Evolutionary conservation across 1,140 invertebrate species (phyloP), one percentile per base, ranked within the genome.

Genomic region (Drosophila murphyi): DNA sequence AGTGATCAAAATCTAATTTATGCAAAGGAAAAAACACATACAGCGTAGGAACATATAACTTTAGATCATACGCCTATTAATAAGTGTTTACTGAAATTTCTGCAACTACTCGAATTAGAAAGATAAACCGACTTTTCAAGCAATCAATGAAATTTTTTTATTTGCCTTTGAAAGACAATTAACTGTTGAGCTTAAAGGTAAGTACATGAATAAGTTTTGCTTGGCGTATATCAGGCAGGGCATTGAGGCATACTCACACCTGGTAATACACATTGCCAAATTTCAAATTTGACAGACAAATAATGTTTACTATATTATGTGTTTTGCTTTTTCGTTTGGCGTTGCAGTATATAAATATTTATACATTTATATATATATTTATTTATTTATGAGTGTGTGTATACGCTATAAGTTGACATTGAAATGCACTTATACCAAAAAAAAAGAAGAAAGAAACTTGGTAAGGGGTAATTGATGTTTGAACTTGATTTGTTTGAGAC

Each of bases 381-480:
- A 31, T 59, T 20, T 20, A 20, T 20, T 20, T 20, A 20, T 20
- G 20, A 20, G 45, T 7, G 12, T 55, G 48, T 50, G 20, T 52
- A 29, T 7, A 51, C 34, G 37, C 31, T 39, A 51, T 5, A 6
- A 10, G 45, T 47, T 89, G 83, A 70, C 83, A 88, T 88, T 89
- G 83, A 60, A 54, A 28, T 50, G 60, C 85, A 87, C 83, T 87
- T 79, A 82, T 50, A 48, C 35, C 61, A 57, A 50, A 43, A 43
- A 43, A 43, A 43, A 43, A 39, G 10, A 39, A 34, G 34, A 4
- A 34, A 34, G 5, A 34, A 69, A 57, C 12, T 54, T 32, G 67
- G 48, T 12, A 51, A 45, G 31, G 47, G 75, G 61, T 76, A 82
- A 87, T 79, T 80, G 80, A 69, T 69, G 12, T 77, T 88, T 79